phyloP scores from a whole-genome alignment of 1,140 invertebrate species.

The Ceratina japonica region DNA sequence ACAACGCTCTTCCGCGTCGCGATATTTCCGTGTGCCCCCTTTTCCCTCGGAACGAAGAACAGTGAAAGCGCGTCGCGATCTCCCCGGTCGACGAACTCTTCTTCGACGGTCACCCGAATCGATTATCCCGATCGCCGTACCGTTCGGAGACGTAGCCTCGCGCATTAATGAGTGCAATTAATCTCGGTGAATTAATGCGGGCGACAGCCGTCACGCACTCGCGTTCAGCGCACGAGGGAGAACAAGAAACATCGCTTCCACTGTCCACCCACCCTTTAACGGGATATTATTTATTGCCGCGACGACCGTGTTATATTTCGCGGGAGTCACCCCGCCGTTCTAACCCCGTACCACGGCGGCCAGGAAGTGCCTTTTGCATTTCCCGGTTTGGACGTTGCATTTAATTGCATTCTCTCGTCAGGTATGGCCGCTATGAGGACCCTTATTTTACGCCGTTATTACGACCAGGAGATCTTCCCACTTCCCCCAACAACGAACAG shows the following conservation, averaged over 20 bases:
- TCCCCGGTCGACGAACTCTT: not conserved
- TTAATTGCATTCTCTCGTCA: slow-evolving; percentile 64
- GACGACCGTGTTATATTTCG: slow-evolving; percentile 56
- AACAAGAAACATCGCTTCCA: slow-evolving; percentile 7
- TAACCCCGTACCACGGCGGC: slow-evolving; percentile 8
- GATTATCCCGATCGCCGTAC: slow-evolving; percentile 25
- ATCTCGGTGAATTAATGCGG: slow-evolving; percentile 61
- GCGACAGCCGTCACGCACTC: slow-evolving; percentile 60
- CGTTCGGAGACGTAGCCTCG: slow-evolving; percentile 20
- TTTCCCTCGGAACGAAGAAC: not conserved
- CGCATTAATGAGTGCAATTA: slow-evolving; percentile 66
- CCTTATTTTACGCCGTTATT: slow-evolving; percentile 49
- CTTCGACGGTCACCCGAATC: not conserved
- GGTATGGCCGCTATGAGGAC: slow-evolving; percentile 14
- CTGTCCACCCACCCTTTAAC: slow-evolving; percentile 22
- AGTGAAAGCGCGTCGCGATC: not conserved
- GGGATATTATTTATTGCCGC: slow-evolving; percentile 64
- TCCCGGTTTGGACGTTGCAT: slow-evolving; percentile 59
- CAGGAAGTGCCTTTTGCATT: slow-evolving; percentile 59
- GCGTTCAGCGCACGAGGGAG: slow-evolving; percentile 12
- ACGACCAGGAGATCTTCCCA: slow-evolving; percentile 2
- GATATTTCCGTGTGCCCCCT: too few species aligned
- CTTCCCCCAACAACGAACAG: not conserved
- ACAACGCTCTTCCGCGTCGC: too few species aligned
- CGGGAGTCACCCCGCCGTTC: slow-evolving; percentile 34